A percentile compares a stretch with the other conserved stretches of the same genome.
Evolutionary conservation across 2,888 invertebrate genomes (phyloP).

Genomic region (Agapostemon virescens): DNA sequence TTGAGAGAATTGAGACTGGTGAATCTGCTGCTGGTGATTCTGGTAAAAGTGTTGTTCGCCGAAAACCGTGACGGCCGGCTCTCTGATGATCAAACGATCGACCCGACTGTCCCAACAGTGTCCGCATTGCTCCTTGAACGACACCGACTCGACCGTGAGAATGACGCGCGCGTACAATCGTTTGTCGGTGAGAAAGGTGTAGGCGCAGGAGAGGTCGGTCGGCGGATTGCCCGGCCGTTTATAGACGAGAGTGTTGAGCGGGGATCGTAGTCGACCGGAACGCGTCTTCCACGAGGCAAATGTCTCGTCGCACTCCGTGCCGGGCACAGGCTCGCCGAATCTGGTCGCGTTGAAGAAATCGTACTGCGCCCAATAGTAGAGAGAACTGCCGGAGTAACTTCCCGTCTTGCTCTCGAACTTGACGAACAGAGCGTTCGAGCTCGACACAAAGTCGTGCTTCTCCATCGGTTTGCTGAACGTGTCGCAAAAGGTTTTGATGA

Average conservation of each 20-base stretch:
- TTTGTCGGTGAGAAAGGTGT: constrained; percentile 91
- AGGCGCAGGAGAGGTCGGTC: constrained; percentile 89
- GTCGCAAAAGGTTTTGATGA: constrained; percentile 96
- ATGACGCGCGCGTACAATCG: constrained; percentile 91
- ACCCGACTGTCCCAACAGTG: constrained; percentile 91
- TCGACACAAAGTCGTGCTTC: constrained; percentile 95
- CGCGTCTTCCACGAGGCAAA: constrained; percentile 92
- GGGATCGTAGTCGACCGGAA: constrained; percentile 89
- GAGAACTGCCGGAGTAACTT: constrained; percentile 94
- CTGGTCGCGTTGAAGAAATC: constrained; percentile 96
- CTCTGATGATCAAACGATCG: constrained; percentile 87
- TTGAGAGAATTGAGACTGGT: neutral
- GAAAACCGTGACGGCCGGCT: constrained; percentile 37
- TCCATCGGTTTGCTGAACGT: constrained; percentile 96
- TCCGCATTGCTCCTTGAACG: constrained; percentile 90
- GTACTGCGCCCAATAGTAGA: constrained; percentile 97
- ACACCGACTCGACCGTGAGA: constrained; percentile 88
- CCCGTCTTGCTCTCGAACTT: constrained; percentile 95
- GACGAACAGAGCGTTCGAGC: constrained; percentile 92
- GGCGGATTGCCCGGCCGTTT: constrained; percentile 88
- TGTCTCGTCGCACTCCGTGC: constrained; percentile 92
- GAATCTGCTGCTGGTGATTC: constrained; percentile 4
- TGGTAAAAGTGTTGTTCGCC: constrained; percentile 75
- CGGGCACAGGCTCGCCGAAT: constrained; percentile 90
- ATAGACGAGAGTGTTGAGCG: constrained; percentile 92